These are phyloP conservation scores for Fistularia tabacaria DNA, from an alignment of 2,797 vertebrate species.

Conservation along the genomic window DNA sequence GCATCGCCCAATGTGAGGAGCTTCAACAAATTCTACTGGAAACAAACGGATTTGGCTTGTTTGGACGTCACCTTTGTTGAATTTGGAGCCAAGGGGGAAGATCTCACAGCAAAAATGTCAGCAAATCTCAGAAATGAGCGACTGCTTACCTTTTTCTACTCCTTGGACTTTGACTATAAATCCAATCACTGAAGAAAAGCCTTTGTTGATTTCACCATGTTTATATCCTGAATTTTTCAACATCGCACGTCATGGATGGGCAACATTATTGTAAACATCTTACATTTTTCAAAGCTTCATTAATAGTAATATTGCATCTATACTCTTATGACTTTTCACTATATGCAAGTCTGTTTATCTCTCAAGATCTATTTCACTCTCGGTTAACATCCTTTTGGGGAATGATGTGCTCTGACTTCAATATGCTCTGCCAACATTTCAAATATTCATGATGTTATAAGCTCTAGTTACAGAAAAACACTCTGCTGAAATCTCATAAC, in stretches of 20 bases:
- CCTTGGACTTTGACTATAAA: slow-evolving; percentile 13
- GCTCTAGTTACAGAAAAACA: slow-evolving; percentile 16
- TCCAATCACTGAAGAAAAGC: slow-evolving; percentile 1
- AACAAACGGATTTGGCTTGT: slow-evolving; percentile 14
- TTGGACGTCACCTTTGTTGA: slow-evolving; percentile 36
- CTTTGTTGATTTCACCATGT: slow-evolving; percentile 30
- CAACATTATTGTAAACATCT: neutral
- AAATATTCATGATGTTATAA: slow-evolving; percentile 44
- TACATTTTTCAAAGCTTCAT: no score
- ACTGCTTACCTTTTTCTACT: slow-evolving; percentile 20
- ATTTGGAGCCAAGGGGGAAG: no score
- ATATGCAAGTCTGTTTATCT: slow-evolving; percentile 2
- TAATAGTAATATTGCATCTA: no score
- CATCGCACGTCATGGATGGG: neutral
- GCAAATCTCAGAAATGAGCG: slow-evolving; percentile 34
- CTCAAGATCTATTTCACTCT: slow-evolving; percentile 23
- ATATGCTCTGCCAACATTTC: slow-evolving; percentile 27
- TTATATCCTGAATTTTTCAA: slow-evolving; percentile 19
- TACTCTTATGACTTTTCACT: neutral
- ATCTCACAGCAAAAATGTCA: no score
- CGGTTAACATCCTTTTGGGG: slow-evolving; percentile 27
- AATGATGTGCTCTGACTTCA: slow-evolving; percentile 24
- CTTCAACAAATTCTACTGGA: neutral
- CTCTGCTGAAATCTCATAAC: slow-evolving; percentile 27
- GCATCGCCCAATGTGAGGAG: neutral